phyloP scores from a whole-genome alignment of 2,113 vertebrate genomes.

The Ictidomys tridecemlineatus region DNA sequence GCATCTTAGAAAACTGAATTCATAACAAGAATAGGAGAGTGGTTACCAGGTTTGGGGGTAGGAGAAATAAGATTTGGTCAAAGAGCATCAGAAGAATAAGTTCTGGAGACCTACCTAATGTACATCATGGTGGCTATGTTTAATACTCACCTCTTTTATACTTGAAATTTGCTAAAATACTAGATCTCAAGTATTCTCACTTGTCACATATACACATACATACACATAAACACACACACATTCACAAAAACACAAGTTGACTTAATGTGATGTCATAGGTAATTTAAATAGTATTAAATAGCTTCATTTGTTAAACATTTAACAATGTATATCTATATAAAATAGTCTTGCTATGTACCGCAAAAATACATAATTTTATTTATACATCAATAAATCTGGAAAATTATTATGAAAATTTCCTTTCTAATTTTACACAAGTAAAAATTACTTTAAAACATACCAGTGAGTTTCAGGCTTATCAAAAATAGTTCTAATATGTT shows the following conservation, averaged over 20 bases:
- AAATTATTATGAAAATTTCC: neutral
- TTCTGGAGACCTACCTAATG: neutral
- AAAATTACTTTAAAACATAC: neutral
- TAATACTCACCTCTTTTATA: neutral
- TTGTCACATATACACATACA: neutral
- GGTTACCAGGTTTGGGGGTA: accelerated
- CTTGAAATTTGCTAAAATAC: neutral
- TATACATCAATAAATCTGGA: neutral
- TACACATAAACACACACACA: too few relatives aligned
- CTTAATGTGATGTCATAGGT: neutral
- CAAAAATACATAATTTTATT: neutral
- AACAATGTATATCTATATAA: neutral
- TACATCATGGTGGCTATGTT: neutral
- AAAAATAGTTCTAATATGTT: neutral
- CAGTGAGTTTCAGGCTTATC: neutral
- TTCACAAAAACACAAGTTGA: neutral
- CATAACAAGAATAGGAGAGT: neutral
- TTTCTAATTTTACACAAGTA: neutral
- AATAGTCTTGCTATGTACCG: neutral
- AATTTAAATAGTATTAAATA: neutral
- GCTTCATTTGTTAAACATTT: neutral
- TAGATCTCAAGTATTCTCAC: neutral
- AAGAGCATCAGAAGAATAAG: neutral
- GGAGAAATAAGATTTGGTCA: neutral
- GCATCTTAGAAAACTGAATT: neutral